phyloP scores from a whole-genome alignment of 2,797 vertebrate genomes.

The Xenops minutus region DNA sequence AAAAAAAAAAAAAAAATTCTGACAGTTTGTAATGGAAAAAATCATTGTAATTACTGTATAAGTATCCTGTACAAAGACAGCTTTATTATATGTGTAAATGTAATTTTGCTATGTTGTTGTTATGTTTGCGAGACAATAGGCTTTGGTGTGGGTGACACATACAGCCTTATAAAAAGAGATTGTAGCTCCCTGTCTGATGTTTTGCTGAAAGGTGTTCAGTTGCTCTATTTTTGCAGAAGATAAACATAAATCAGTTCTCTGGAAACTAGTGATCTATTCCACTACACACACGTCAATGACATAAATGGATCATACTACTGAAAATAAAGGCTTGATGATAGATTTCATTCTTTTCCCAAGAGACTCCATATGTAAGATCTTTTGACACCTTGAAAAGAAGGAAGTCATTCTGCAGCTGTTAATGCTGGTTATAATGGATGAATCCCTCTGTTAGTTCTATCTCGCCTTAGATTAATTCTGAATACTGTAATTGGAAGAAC shows the following conservation, averaged over 20 bases:
- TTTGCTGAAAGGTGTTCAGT: constrained; percentile 18
- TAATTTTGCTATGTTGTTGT: constrained; percentile 47
- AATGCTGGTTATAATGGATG: background rate
- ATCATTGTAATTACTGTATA: constrained; percentile 49
- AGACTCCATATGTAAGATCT: background rate
- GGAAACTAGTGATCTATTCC: background rate
- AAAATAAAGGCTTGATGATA: constrained; percentile 40
- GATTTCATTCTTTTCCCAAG: constrained; percentile 11
- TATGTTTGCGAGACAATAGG: background rate
- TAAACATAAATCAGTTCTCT: background rate
- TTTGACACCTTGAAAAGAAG: background rate
- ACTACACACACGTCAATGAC: background rate
- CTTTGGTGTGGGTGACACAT: constrained; percentile 20
- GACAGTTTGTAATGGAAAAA: constrained; percentile 20
- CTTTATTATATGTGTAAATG: constrained; percentile 57
- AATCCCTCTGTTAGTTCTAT: constrained; percentile 1
- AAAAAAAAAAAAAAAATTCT: background rate
- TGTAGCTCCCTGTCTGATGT: constrained; percentile 21
- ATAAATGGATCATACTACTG: background rate
- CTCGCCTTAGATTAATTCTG: background rate
- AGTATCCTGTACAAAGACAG: constrained; percentile 36
- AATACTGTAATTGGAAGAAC: constrained; percentile 21
- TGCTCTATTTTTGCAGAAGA: constrained; percentile 38
- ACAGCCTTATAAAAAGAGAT: constrained; percentile 46
- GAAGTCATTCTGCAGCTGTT: background rate